Percentiles rank a stretch among this genome's conserved stretches.
Evolutionary conservation across 2,888 invertebrate genomes (phyloP).

Genomic region (Drosophila histrio): DNA sequence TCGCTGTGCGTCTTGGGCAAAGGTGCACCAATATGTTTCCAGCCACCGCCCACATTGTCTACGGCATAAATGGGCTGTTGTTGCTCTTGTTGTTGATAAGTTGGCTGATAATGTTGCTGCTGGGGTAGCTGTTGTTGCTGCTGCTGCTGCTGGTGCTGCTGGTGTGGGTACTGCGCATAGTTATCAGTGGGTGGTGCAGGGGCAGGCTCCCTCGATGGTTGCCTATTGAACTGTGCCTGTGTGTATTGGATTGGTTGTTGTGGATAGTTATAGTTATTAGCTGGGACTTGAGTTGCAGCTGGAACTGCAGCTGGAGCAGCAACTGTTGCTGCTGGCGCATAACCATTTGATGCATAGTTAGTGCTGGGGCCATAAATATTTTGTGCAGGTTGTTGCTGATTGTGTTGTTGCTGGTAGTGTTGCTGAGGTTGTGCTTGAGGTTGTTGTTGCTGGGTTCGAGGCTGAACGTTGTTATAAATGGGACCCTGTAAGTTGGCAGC

Average conservation of each 20-base stretch:
- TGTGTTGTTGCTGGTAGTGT: constrained; percentile 39
- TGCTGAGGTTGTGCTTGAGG: constrained; percentile 28
- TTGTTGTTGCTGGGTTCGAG: constrained; percentile 52
- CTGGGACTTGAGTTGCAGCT: constrained; percentile 51
- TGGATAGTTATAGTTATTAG: constrained; percentile 63
- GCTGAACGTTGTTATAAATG: constrained; percentile 79
- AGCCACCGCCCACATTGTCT: constrained; percentile 39
- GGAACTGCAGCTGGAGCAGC: constrained; percentile 46
- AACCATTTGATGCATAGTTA: constrained; percentile 53
- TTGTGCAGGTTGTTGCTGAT: constrained; percentile 60
- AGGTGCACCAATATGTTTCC: constrained; percentile 72
- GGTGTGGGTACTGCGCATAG: constrained; percentile 34
- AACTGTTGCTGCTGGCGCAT: constrained; percentile 37
- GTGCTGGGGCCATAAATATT: constrained; percentile 58
- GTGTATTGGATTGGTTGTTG: constrained; percentile 77
- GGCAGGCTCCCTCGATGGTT: constrained; percentile 69
- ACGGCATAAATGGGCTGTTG: constrained; percentile 11
- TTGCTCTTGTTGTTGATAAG: constrained; percentile 29
- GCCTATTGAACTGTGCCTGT: constrained; percentile 75
- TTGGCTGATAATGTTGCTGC: constrained; percentile 36
- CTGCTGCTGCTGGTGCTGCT: constrained; percentile 36
- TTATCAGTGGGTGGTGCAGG: constrained; percentile 28
- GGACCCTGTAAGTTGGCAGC: constrained; percentile 77
- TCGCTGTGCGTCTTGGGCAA: constrained; percentile 53
- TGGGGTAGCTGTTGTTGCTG: constrained; percentile 33